Conservation (phyloP, 2,113 vertebrate genomes). For the Hypocryptadius cinnamomeus region DNA sequence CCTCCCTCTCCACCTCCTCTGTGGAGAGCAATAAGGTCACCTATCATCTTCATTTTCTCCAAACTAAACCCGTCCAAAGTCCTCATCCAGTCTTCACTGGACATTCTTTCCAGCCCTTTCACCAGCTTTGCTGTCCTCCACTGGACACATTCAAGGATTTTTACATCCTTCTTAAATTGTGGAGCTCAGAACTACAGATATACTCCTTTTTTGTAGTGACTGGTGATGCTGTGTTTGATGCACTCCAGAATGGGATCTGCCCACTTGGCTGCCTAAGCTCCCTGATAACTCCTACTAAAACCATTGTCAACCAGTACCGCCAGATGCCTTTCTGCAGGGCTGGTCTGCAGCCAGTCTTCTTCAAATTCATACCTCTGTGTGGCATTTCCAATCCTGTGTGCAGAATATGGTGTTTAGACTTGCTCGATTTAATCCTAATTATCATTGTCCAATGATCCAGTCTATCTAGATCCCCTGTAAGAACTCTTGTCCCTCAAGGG, state of each 20-base stretch:
- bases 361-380: not conserved
- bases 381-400: not conserved
- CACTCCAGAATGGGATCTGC: not conserved
- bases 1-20: not conserved
- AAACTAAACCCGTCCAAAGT: not conserved
- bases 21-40: not conserved
- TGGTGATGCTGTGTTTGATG: not conserved
- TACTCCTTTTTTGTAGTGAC: not conserved
- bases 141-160: not conserved
- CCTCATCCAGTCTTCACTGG: not conserved
- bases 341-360: not conserved
- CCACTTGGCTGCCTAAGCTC: not conserved
- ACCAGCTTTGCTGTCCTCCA: not conserved
- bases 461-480: not conserved
- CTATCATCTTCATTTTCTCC: not conserved
- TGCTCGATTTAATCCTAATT: not conserved
- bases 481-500: not conserved
- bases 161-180: not conserved
- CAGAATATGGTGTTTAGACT: not conserved
- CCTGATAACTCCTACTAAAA: not conserved
- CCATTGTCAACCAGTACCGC: not conserved
- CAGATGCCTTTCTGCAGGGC: not conserved
- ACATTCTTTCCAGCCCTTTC: not conserved
- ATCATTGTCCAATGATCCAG: not conserved
- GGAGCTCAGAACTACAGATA: not conserved